Base-by-base conservation (phyloP, 1,140 invertebrate species). In the Drosophila repleta region DNA sequence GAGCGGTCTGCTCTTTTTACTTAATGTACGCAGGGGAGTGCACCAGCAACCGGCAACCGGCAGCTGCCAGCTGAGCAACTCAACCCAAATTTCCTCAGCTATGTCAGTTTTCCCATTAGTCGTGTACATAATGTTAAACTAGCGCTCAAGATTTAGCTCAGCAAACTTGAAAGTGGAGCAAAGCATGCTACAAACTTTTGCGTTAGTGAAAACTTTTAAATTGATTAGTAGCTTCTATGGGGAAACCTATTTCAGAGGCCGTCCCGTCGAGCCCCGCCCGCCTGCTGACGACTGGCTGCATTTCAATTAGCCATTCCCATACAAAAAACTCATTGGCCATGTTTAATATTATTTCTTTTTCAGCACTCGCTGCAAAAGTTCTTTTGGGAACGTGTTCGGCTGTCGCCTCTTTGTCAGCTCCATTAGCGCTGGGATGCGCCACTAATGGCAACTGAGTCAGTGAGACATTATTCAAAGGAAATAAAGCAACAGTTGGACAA, bases 81-180 rank as follows among this genome's bases (percentile, higher is more conserved):
- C 66, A n/a, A 7, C 10, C n/a, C 45, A 4, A 53, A 74, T 81
- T 65, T 77, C 63, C 69, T 68, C 55, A 66, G 65, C 69, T 60
- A 71, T 74, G 87, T 72, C 83, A 75, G 78, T 66, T 82, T 78
- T 82, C 78, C 82, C 82, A 87, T 85, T 87, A 87, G 81, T 56
- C 70, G 66, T 67, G 60, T 79, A 79, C 72, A 68, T 62, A 74
- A 41, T 77, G 72, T 76, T 76, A 65, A 76, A 74, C 79, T 63
- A 64, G 73, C 41, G 74, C 69, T 60, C 60, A 49, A 72, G 81
- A 85, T 77, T 85, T 75, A 78, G 66, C 74, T 69, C 29, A 43
- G 35, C 43, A 62, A 87, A 87, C 78, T 75, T 65, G 70, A 68
- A 66, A 72, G 65, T 45, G 68, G 77, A 78, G 77, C 81, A 87